phyloP scores from a whole-genome alignment of 2,113 vertebrate genomes.

The Dromas ardeola region DNA sequence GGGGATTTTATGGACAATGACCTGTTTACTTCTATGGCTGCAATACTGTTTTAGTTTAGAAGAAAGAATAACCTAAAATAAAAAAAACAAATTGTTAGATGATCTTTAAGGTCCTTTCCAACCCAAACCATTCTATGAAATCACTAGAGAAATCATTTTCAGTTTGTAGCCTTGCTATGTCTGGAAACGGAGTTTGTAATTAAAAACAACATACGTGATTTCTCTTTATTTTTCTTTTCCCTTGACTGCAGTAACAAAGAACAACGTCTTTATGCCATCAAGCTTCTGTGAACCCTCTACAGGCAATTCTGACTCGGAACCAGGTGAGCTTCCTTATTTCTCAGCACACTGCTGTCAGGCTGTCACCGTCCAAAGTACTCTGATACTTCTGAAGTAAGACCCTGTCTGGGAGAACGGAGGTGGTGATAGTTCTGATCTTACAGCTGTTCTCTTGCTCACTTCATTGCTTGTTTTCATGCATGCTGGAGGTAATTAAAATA shows the following conservation, averaged over 20 bases:
- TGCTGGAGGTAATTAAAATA: not conserved
- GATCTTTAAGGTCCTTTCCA: too few relatives aligned
- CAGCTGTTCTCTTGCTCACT: not conserved
- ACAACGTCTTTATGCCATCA: conserved; percentile 96
- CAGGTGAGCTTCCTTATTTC: conserved; percentile 77
- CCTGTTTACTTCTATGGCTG: not conserved
- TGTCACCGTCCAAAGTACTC: not conserved
- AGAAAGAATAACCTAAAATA: not conserved
- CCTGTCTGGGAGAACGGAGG: not conserved
- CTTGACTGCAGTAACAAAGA: conserved; percentile 87
- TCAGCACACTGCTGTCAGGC: not conserved
- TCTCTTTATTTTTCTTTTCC: not conserved
- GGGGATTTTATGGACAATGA: not conserved
- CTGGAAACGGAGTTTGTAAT: not conserved
- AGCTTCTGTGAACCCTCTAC: conserved; percentile 92
- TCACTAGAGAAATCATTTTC: not conserved
- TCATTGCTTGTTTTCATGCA: not conserved
- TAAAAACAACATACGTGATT: not conserved
- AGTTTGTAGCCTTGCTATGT: not conserved
- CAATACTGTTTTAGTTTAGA: not conserved
- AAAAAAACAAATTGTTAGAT: not conserved
- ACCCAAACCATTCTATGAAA: too few relatives aligned
- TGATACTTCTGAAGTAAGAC: not conserved
- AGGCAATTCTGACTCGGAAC: conserved; percentile 93
- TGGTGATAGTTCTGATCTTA: not conserved